phyloP scores from a whole-genome alignment of 2,888 invertebrate species.

The Platypus cylindrus region DNA sequence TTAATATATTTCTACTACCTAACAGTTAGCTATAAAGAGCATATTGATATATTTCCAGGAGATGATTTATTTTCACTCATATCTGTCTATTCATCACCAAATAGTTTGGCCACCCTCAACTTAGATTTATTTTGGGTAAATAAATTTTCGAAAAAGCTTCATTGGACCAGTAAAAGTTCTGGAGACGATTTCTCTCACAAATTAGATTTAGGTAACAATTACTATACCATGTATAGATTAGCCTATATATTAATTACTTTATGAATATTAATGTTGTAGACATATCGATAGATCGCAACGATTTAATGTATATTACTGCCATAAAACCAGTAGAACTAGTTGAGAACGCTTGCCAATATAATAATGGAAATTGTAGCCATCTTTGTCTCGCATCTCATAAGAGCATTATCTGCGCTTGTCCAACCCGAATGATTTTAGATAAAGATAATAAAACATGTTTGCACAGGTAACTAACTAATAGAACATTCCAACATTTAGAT shows the following conservation, averaged over 20 bases:
- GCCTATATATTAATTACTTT: background rate
- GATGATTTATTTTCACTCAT: constrained; percentile 32
- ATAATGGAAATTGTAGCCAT: constrained; percentile 58
- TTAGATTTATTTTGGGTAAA: constrained; percentile 60
- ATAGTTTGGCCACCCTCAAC: constrained; percentile 47
- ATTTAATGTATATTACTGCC: constrained; percentile 8
- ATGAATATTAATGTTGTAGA: constrained; percentile 6
- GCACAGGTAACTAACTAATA: constrained; percentile 23
- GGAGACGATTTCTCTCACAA: constrained; percentile 29
- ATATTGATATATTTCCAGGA: no score
- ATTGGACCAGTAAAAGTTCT: constrained; percentile 45
- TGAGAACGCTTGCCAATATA: constrained; percentile 36
- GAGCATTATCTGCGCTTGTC: constrained; percentile 45
- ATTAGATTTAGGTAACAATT: constrained; percentile 32
- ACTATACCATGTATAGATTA: no score
- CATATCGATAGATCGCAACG: constrained; percentile 6
- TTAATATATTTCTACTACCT: no score
- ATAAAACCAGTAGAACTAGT: constrained; percentile 9
- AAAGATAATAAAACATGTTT: constrained; percentile 45
- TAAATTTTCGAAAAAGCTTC: constrained; percentile 41
- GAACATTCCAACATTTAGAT: no score
- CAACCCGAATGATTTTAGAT: constrained; percentile 46
- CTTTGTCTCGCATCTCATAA: constrained; percentile 48
- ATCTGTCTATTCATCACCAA: constrained; percentile 34
- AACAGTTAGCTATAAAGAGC: no score